Base-by-base conservation (phyloP, 2,888 invertebrate genomes). In the Abrostola tripartita region DNA sequence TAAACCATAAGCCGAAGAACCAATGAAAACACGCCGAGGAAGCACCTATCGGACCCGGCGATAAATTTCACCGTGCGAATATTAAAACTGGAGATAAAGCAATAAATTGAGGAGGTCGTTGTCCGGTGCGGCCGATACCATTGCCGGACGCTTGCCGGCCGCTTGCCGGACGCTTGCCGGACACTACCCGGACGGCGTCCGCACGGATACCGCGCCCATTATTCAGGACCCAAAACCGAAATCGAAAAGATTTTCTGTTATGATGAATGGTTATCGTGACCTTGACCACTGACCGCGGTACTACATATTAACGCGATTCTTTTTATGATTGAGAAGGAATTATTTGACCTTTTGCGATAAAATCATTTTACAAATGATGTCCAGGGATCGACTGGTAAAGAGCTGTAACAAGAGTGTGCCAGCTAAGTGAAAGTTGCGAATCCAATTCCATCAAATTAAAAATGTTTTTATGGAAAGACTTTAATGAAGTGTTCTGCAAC, bases 71-170 rank as follows among this genome's bases (percentile, higher is more conserved):
- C 51, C 12, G 44, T 52, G 37, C 74, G 65, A 77, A 77, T 77
- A 77, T 77, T 77, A 72, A 78, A 80, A 74, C 75, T 72, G 70
- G 75, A 78, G 68, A 74, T 71, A 74, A 69, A 72, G 62, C 68
- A 63, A 78, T 81, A 80, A 78, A 81, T 80, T 66, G 55, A 37
- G 24, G 62, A 65, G 68, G 53, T 70, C 73, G 69, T 68, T 71
- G 76, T 70, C 67, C 74, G 58, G 78, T 54, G 58, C 41, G 61
- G 64, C 51, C 52, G 79, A 81, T 80, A 80, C 64, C 68, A 66
- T 51, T 59, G 56, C 57, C 71, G 63, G 64, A 59, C 71, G 55
- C 49, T 50, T 14, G 12, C 65, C 65, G 64, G 68, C 63, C 68
- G 55, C 52, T 44, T 14, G 49, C 65, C 71, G 71, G 71, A 65